Evolutionary conservation across 2,888 invertebrate genomes (phyloP), one percentile per base, ranked within the genome.

Genomic region (Crepidodera aurea): DNA sequence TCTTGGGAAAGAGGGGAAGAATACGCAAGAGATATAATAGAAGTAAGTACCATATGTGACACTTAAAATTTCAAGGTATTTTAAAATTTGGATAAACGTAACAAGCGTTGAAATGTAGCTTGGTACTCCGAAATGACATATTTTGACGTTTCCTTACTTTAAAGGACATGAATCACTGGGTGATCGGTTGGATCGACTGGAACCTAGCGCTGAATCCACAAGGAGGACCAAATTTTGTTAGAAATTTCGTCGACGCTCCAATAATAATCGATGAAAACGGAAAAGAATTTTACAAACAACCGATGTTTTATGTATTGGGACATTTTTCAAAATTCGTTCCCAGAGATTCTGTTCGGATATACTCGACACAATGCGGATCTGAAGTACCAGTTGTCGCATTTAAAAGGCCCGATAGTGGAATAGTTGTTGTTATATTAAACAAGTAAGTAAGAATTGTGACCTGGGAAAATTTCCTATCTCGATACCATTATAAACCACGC

Each of bases 161-260:
- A 4, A 4, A 91, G 86, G 90, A 92, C 78, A 74, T 94, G 13
- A 87, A 89, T 70, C 86, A 92, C 78, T 90, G 88, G 82, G 88
- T 90, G 87, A 85, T 85, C 15, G 94, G 92, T 1, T 96, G 95
- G 94, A 84, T 93, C 0, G 95, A 96, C 78, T 96, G 95, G 95
- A 97, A 96, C 78, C 81, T 96, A 54, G 90, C 88, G 12, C 79
- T 96, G 15, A 84, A 93, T 76, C 79, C 84, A 57, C 67, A 75
- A 0, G 95, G 94, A 12, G 94, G 94, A 0, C 96, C 96, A 0
- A 93, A 90, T 75, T 93, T 91, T 88, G 87, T 86, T 0, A 74
- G 84, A 2, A 94, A 94, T 79, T 86, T 84, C 72, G 92, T 94
- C 0, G 96, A 96, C 79, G 84, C 94, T 0, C 88, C 94, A 0